Base-by-base conservation (phyloP, 2,113 vertebrate species). In the Otocyon megalotis region DNA sequence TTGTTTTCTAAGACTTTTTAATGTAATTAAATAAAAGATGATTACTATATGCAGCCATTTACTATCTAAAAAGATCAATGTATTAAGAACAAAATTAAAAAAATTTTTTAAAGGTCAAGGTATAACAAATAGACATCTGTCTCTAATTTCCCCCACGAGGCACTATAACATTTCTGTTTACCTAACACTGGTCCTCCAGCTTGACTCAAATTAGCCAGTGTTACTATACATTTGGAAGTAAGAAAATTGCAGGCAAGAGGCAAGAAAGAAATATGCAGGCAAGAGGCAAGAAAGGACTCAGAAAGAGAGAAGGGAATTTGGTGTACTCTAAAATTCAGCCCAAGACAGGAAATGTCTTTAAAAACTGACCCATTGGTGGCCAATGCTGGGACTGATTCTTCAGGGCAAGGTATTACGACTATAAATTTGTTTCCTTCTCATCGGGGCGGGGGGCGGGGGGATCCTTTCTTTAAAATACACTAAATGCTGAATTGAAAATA, bases 1-100 rank as follows among this genome's bases (percentile, higher is more conserved):
- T 84, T 14, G 7, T 53, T 80, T 86, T 92, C 82, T 16, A 71
- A 82, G 37, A 69, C 62, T 30, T 91, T 65, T 67, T 32, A 91
- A 85, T 63, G 30, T 63, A 90, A 94, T n/a, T 83, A 76, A 54
- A 62, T 76, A 77, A 90, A 88, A 85, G 58, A 79, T 56, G n/a
- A 93, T 32, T 86, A 63, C 28, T 26, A 56, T 37, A 80, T 86
- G 5, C 1, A 81, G 17, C 13, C 56, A 80, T 56, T 72, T 26
- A 5, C 15, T 8, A 20, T 54, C 35, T 77, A 43, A 60, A 72
- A 60, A 92, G 22, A 80, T 50, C 35, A 60, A 60, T 8, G 0
- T 65, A 67, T 22, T 16, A 77, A 86, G 77, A 77, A 86, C 16
- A 88, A 72, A 82, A 82, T 13, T 28, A 20, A 62, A 82, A 56